These are phyloP conservation scores for Lipotes vexillifer DNA, from an alignment of 2,113 vertebrate species.

Conservation along the genomic window DNA sequence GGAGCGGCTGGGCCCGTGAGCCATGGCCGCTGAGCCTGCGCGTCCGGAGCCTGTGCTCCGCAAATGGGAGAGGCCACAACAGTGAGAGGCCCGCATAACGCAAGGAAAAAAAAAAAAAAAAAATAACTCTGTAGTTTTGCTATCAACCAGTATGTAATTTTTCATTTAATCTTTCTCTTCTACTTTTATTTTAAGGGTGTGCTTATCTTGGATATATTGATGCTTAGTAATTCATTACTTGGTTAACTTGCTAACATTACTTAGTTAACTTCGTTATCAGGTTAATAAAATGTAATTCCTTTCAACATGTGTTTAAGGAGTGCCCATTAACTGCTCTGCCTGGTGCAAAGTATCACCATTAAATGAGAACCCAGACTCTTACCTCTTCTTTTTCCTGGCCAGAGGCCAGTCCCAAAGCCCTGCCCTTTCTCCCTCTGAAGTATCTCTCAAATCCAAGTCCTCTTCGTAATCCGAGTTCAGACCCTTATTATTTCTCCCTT, in stretches of 20 bases:
- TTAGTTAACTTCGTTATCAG: not conserved
- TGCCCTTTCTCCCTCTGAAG: not conserved
- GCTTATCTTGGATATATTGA: not conserved
- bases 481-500: not conserved
- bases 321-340: not conserved
- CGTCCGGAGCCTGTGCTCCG: too few relatives aligned
- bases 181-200: constrained; percentile 4
- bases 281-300: not conserved
- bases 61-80: too few relatives aligned
- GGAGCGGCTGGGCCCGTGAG: too few relatives aligned
- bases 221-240: not conserved
- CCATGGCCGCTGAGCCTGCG: too few relatives aligned
- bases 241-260: not conserved
- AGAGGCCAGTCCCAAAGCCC: not conserved
- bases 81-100: too few relatives aligned
- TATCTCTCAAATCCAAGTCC: not conserved
- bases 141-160: not conserved
- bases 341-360: not conserved
- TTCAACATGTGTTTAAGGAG: not conserved
- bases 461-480: not conserved
- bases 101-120: too few relatives aligned
- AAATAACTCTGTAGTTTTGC: not conserved
- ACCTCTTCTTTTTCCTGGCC: not conserved
- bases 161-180: not conserved
- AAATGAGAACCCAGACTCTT: not conserved